Percentiles rank a stretch among this genome's conserved stretches.
phyloP scores from a whole-genome alignment of 2,888 invertebrate genomes.

The Yponomeuta malinellus region DNA sequence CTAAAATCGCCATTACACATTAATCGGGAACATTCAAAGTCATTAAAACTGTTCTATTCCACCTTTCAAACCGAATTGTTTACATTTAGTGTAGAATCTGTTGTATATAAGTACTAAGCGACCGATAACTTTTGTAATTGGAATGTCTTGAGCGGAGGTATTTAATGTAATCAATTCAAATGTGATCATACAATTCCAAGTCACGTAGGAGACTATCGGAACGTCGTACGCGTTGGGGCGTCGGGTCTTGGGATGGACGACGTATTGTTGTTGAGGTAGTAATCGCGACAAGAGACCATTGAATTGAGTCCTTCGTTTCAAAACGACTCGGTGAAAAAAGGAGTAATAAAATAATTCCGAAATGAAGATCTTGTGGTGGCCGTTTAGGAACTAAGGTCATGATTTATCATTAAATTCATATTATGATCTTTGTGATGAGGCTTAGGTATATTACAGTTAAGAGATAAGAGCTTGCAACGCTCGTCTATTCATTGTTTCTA shows the following conservation, averaged over 20 bases:
- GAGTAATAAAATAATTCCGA: not conserved
- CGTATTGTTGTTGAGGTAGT: not conserved
- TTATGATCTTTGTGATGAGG: too few species aligned
- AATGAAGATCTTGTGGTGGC: too few species aligned
- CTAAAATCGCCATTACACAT: not conserved
- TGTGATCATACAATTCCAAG: slow-evolving; percentile 45
- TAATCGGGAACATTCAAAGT: not conserved
- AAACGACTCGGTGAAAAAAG: slow-evolving; percentile 16
- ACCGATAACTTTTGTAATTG: not conserved
- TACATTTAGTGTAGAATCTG: too few species aligned
- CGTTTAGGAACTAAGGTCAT: too few species aligned
- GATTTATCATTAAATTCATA: too few species aligned
- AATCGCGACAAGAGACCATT: not conserved
- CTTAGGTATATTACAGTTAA: too few species aligned
- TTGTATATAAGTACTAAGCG: not conserved
- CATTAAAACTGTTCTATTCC: too few species aligned
- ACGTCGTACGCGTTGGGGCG: not conserved
- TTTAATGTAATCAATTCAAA: slow-evolving; percentile 42
- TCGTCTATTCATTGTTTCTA: not conserved
- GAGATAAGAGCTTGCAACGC: too few species aligned
- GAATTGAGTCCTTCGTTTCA: slow-evolving; percentile 12
- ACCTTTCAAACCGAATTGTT: too few species aligned
- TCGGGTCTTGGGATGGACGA: not conserved
- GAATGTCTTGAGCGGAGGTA: not conserved
- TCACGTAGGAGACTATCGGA: slow-evolving; percentile 41